phyloP scores from a whole-genome alignment of 2,888 invertebrate species.

The Caenorhabditis japonica region DNA sequence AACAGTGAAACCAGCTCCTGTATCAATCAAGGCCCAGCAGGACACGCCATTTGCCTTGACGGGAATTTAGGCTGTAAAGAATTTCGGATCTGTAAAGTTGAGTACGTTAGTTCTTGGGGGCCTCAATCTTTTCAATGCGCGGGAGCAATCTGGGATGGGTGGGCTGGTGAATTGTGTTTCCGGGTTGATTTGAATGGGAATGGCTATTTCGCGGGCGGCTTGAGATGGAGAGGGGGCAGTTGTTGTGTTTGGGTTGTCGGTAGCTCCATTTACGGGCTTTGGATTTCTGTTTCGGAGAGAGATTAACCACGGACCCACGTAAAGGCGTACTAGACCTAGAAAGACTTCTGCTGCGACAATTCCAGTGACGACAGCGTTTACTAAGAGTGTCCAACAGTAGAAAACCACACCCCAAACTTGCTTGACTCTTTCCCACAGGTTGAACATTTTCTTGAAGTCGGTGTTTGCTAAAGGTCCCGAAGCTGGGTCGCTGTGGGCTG shows the following conservation, averaged over 20 bases:
- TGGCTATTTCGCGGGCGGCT: too few relatives aligned
- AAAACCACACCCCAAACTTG: background rate
- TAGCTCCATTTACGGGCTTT: too few relatives aligned
- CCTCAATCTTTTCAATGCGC: too few relatives aligned
- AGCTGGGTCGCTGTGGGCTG: background rate
- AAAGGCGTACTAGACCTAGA: background rate
- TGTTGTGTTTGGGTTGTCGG: too few relatives aligned
- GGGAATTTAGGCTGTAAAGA: constrained; percentile 18
- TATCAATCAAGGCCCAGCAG: constrained; percentile 12
- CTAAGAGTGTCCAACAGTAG: background rate
- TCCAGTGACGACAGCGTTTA: background rate
- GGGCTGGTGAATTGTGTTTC: background rate
- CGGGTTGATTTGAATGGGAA: background rate
- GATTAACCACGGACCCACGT: background rate
- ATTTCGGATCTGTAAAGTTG: too few relatives aligned
- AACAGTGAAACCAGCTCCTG: constrained; percentile 19
- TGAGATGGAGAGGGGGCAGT: too few relatives aligned
- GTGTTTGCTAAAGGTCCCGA: background rate
- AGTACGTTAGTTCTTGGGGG: too few relatives aligned
- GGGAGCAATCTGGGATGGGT: constrained; percentile 3
- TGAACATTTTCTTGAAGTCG: background rate
- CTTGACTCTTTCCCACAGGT: background rate
- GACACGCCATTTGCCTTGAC: constrained; percentile 12
- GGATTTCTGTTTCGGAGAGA: background rate
- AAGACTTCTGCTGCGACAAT: background rate